Conservation (phyloP, 1,140 invertebrate genomes). For the Trachymyrmex cornetzi region DNA sequence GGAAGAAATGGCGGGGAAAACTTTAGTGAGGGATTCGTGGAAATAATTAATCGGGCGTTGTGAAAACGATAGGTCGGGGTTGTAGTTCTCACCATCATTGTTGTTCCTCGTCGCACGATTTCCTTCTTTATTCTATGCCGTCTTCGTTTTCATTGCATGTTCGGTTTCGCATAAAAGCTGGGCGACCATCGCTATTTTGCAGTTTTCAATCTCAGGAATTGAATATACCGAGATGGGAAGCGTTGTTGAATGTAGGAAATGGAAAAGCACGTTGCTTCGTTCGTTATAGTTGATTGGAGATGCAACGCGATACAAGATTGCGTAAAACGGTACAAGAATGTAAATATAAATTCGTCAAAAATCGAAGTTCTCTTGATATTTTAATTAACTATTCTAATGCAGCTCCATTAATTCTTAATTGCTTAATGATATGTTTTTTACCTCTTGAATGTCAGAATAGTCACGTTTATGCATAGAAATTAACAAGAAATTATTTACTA, state of each 20-base stretch:
- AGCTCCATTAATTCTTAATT: background rate
- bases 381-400: background rate
- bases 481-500: background rate
- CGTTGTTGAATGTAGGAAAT: slow-evolving; percentile 27
- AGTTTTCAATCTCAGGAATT: slow-evolving; percentile 54
- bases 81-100: slow-evolving; percentile 25
- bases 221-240: background rate
- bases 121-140: background rate
- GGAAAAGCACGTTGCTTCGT: slow-evolving; percentile 16
- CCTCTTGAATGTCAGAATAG: background rate
- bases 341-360: slow-evolving; percentile 1
- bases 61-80: slow-evolving; percentile 52
- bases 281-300: background rate
- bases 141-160: background rate
- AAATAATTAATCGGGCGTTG: slow-evolving; percentile 67
- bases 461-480: background rate
- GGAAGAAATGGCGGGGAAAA: slow-evolving; percentile 50
- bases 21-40: slow-evolving; percentile 48
- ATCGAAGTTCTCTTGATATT: background rate
- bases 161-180: slow-evolving; percentile 41
- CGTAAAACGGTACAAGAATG: background rate
- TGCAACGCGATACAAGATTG: slow-evolving; percentile 5
- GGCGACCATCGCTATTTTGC: slow-evolving; percentile 20
- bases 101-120: slow-evolving; percentile 14
- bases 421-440: background rate